A percentile compares a stretch with the other conserved stretches of the same genome.
Evolutionary conservation across 2,888 invertebrate genomes (phyloP).

Genomic region (Lithophane socia): DNA sequence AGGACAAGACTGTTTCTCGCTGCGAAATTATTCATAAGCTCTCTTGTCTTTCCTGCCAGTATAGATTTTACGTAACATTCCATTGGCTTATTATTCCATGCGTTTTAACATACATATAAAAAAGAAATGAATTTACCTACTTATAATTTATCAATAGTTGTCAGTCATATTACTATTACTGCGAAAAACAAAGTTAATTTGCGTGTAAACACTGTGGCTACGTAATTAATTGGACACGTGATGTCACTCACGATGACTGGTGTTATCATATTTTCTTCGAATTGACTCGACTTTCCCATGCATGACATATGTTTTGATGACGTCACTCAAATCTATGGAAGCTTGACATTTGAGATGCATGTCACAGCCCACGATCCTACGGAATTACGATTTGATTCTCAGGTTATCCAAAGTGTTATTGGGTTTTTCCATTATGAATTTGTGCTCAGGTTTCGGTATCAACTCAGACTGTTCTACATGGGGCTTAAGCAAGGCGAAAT

Average conservation of each 20-base stretch:
- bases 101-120: neutral
- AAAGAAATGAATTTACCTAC: neutral
- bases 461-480: too few relatives aligned
- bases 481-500: too few relatives aligned
- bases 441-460: neutral
- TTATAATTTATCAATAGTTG: neutral
- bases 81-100: constrained; percentile 10
- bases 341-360: constrained; percentile 10
- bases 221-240: constrained; percentile 26
- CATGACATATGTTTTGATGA: constrained; percentile 17
- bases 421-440: neutral
- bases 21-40: neutral
- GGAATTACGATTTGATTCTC: neutral
- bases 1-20: neutral
- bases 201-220: neutral
- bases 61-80: neutral
- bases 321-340: constrained; percentile 14
- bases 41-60: neutral
- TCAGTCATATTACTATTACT: too few relatives aligned
- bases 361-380: neutral
- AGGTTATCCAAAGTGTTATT: too few relatives aligned
- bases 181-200: constrained; percentile 14
- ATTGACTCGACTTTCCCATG: neutral
- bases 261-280: constrained; percentile 14
- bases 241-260: constrained; percentile 18